Conservation (phyloP, 2,797 vertebrate species). For the Trematomus bernacchii region DNA sequence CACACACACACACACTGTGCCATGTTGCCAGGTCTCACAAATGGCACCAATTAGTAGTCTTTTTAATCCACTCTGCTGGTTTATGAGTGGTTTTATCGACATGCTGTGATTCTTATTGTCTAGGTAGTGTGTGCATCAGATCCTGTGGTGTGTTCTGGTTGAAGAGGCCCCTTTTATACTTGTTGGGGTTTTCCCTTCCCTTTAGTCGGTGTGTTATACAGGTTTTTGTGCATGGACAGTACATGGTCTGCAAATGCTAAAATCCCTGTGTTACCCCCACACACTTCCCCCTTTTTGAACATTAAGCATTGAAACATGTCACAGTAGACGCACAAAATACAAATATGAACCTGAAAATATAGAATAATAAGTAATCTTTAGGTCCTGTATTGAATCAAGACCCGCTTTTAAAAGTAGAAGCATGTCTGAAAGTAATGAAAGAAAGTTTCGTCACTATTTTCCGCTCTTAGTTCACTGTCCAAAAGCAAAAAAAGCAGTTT, state of each 20-base stretch:
- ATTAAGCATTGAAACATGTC: no score
- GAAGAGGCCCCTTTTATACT: no score
- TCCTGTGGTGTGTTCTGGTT: neutral
- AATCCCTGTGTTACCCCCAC: no score
- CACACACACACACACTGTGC: conserved; percentile 5
- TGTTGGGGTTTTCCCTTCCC: no score
- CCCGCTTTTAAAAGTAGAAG: neutral
- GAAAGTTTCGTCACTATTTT: no score
- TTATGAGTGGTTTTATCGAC: conserved; percentile 55
- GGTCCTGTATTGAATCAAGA: neutral
- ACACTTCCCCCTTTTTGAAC: no score
- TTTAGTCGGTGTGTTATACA: no score
- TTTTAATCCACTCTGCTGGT: conserved; percentile 52
- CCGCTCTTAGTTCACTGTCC: neutral
- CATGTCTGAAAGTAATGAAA: neutral
- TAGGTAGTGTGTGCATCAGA: neutral
- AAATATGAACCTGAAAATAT: no score
- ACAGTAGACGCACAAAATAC: no score
- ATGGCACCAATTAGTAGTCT: conserved; percentile 48
- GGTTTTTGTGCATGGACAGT: no score
- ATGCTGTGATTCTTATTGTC: conserved; percentile 36
- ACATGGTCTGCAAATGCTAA: no score
- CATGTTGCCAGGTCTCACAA: conserved; percentile 37
- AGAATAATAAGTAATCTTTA: no score
- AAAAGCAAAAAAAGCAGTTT: neutral